phyloP scores from a whole-genome alignment of 2,888 invertebrate species.

The Yponomeuta cagnagella region DNA sequence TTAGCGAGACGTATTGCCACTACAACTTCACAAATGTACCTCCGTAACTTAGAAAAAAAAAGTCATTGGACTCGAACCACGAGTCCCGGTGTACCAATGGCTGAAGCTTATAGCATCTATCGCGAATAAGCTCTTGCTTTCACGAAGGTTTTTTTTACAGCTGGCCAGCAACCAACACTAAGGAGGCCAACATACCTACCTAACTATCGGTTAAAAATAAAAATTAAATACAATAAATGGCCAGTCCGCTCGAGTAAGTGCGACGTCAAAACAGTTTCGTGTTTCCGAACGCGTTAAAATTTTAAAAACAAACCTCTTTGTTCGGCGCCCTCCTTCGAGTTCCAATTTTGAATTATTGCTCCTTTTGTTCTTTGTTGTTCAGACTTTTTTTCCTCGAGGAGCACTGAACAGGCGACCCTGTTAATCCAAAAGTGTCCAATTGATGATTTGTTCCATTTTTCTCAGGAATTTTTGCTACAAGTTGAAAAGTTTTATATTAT shows the following conservation, averaged over 20 bases:
- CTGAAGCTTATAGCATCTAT: too few relatives aligned
- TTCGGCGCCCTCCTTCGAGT: constrained; percentile 32
- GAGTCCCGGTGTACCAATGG: too few relatives aligned
- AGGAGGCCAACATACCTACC: too few relatives aligned
- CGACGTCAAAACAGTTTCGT: constrained; percentile 53
- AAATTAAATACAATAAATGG: neutral
- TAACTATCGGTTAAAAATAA: neutral
- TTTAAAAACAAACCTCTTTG: constrained; percentile 25
- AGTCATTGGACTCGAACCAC: too few relatives aligned
- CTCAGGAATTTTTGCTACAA: too few relatives aligned
- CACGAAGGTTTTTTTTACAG: too few relatives aligned
- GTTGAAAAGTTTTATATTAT: too few relatives aligned
- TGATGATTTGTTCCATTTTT: neutral
- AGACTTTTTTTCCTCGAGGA: constrained; percentile 15
- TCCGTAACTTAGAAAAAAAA: too few relatives aligned
- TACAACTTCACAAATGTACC: too few relatives aligned
- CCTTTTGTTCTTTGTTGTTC: constrained; percentile 60
- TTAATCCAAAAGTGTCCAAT: neutral
- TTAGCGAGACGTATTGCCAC: too few relatives aligned
- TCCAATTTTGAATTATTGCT: constrained; percentile 42
- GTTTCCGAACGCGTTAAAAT: constrained; percentile 32
- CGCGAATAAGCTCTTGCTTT: too few relatives aligned
- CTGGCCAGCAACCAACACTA: too few relatives aligned
- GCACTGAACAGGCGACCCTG: neutral
- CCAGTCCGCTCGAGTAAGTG: constrained; percentile 15